Percentiles rank a stretch among this genome's conserved stretches.
These are phyloP conservation scores for Telmatherina bonti DNA, from an alignment of 2,797 vertebrate species.

Conservation along the genomic window DNA sequence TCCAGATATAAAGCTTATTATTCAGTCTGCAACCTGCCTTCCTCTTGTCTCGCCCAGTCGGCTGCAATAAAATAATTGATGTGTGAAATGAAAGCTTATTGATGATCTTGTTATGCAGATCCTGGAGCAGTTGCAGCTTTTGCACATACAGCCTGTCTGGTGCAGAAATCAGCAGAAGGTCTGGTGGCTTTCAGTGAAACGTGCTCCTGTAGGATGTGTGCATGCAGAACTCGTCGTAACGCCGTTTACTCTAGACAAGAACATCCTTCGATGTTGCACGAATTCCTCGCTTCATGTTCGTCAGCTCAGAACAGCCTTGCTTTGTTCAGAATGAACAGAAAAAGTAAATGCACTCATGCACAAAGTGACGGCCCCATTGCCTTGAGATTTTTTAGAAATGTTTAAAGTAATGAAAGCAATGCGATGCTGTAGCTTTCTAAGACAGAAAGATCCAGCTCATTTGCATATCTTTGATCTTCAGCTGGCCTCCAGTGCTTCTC, in stretches of 20 bases:
- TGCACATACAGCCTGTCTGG: not conserved
- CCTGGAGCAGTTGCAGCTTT: too few relatives aligned
- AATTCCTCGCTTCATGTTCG: not conserved
- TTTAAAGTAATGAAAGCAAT: not conserved
- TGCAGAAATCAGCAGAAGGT: not conserved
- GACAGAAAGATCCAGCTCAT: constrained; percentile 12
- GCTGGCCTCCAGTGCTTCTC: constrained; percentile 35
- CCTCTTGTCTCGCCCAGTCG: too few relatives aligned
- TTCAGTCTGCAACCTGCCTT: too few relatives aligned
- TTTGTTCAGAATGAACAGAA: not conserved
- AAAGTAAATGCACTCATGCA: not conserved
- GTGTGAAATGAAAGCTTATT: not conserved
- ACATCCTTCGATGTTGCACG: too few relatives aligned
- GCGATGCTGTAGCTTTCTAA: constrained; percentile 20
- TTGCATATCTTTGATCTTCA: constrained; percentile 32
- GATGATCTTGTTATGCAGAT: not conserved
- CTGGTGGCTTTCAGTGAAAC: not conserved
- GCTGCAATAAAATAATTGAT: too few relatives aligned
- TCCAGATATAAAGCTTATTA: too few relatives aligned
- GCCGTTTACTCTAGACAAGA: not conserved
- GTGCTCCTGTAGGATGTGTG: too few relatives aligned
- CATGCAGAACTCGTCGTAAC: not conserved
- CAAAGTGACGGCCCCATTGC: too few relatives aligned
- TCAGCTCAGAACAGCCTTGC: not conserved
- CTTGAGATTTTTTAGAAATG: constrained; percentile 8